Percentiles rank a stretch among this genome's conserved stretches.
Conservation (phyloP, 2,888 invertebrate species). For the Nomada flava region DNA sequence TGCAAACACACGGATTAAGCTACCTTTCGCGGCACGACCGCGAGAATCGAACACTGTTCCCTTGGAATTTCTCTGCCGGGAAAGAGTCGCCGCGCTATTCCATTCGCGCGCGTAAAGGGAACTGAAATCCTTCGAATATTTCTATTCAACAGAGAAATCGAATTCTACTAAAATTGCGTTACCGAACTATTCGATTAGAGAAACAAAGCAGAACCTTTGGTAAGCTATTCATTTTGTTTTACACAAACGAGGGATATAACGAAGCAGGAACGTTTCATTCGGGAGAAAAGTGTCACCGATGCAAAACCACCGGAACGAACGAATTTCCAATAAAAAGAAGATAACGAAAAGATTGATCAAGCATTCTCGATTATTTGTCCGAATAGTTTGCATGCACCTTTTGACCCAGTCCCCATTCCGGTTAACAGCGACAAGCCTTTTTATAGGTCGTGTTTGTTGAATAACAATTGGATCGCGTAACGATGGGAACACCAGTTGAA, state of each 20-base stretch:
- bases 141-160: too few relatives aligned
- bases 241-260: not conserved
- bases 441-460: constrained; percentile 21
- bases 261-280: not conserved
- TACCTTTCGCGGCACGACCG: not conserved
- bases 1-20: constrained; percentile 30
- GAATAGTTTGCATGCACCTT: constrained; percentile 26
- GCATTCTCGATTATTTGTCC: constrained; percentile 34
- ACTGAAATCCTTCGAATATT: too few relatives aligned
- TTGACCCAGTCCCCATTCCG: constrained; percentile 37
- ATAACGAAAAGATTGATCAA: constrained; percentile 1
- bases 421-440: constrained; percentile 23
- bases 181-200: not conserved
- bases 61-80: not conserved
- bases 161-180: too few relatives aligned
- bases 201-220: not conserved
- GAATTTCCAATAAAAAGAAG: constrained; percentile 5
- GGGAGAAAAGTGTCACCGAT: not conserved
- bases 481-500: constrained; percentile 54
- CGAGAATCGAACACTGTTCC: not conserved
- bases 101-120: not conserved
- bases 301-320: not conserved
- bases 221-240: not conserved
- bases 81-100: not conserved
- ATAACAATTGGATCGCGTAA: constrained; percentile 57